These are phyloP conservation scores for Cryptophagus acutangulus DNA, from an alignment of 2,888 invertebrate species.

Conservation along the genomic window DNA sequence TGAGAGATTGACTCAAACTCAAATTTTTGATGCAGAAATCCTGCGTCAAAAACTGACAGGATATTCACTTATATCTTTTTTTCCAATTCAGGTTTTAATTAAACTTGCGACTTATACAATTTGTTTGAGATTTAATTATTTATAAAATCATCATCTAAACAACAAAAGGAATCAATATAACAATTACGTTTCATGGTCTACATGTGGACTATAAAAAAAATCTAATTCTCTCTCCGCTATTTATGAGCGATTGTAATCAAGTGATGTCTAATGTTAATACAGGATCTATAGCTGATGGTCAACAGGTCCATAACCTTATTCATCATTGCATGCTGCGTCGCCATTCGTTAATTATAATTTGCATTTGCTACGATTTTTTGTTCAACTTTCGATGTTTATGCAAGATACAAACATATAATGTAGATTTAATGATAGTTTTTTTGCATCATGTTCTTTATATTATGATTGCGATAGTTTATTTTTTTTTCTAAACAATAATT, in stretches of 20 bases:
- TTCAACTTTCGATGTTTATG: slow-evolving; percentile 16
- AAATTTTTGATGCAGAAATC: too few species aligned
- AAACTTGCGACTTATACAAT: too few species aligned
- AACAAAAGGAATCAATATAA: not conserved
- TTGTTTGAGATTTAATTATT: too few species aligned
- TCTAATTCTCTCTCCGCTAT: too few species aligned
- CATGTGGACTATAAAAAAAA: too few species aligned
- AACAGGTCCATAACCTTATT: slow-evolving; percentile 39
- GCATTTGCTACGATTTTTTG: slow-evolving; percentile 16
- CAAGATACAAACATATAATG: slow-evolving; percentile 20
- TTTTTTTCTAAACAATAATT: slow-evolving; percentile 1
- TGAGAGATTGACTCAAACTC: too few species aligned
- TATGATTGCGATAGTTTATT: slow-evolving; percentile 3
- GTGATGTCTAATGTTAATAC: slow-evolving; percentile 30
- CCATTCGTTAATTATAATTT: slow-evolving; percentile 25
- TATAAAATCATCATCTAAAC: too few species aligned
- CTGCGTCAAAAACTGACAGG: too few species aligned
- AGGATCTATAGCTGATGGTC: slow-evolving; percentile 39
- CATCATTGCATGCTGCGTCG: slow-evolving; percentile 22
- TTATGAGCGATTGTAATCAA: slow-evolving; percentile 28
- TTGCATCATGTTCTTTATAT: slow-evolving; percentile 8
- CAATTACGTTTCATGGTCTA: too few species aligned
- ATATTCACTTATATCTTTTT: too few species aligned
- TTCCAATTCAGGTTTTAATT: too few species aligned
- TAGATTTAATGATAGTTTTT: slow-evolving; percentile 19